Evolutionary conservation across 2,888 invertebrate species (phyloP), one percentile per base, ranked within the genome.

Genomic region (Drosophila subsilvestris): DNA sequence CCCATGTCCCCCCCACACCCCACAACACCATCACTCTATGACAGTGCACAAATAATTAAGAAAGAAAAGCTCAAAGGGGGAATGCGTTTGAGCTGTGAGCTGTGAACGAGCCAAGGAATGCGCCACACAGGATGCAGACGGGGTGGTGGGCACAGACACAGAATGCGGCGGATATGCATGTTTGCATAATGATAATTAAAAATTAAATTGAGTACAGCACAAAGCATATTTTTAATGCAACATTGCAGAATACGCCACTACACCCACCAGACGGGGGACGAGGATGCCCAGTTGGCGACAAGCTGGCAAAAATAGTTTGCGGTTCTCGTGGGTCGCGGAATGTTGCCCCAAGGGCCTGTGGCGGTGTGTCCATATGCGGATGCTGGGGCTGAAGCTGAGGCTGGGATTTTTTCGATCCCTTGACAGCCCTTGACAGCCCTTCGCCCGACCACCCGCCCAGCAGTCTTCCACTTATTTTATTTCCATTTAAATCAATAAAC

Each of bases 181-280:
- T 66, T 79, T 70, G 57, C 78, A 68, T 69, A 68, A 76, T 76
- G 63, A 80, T 81, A 79, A 76, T 75, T 74, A 56, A 69, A 76
- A 75, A 73, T 70, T 76, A 78, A 85, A 87, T 87, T 78, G 79
- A 73, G 73, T 73, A 69, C 71, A 72, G 67, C 66, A 75, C 79
- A 85, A 85, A 87, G 85, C 85, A 85, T 87, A 80, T 74, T 85
- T 85, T 69, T 8, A 54, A 51, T 45, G 55, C 37, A 37, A 37
- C 37, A 37, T 37, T 37, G 37, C 14, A 14, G 14, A 37, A n/a
- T n/a, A n/a, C n/a, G n/a, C n/a, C 6, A 14, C 32, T 27, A 27
- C 1, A 1, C 3, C 29, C 9, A 3, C 10, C 32, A 5, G 5
- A 9, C 18, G 44, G n/a, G 27, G 10, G 27, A 12, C 10, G 20